Evolutionary conservation across 2,113 vertebrate genomes (phyloP).

Genomic region (Centropus unirufus): DNA sequence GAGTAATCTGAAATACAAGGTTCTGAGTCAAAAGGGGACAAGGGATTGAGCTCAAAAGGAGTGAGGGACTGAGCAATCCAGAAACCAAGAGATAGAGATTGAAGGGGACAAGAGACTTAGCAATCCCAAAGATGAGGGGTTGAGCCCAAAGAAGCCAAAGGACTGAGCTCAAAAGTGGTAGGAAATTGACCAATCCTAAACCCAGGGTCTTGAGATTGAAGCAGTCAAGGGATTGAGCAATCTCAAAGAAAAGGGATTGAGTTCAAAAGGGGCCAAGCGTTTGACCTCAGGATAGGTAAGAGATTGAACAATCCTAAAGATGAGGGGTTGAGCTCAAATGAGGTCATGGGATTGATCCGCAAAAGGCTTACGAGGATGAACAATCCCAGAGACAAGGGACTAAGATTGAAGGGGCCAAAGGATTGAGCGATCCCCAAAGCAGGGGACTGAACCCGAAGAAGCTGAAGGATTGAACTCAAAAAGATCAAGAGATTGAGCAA

Average conservation of each 20-base stretch:
- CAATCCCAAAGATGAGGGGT: too few species aligned
- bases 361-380: neutral
- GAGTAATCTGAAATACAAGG: neutral
- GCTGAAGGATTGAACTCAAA: neutral
- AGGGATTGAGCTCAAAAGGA: neutral
- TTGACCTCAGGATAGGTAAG: neutral
- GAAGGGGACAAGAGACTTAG: neutral
- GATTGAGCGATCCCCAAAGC: too few species aligned
- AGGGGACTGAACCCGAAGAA: neutral
- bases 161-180: neutral
- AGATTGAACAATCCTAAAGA: accelerated
- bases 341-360: neutral
- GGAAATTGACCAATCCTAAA: neutral
- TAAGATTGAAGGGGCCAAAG: neutral
- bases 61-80: neutral
- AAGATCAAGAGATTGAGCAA: neutral
- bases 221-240: neutral
- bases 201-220: accelerated
- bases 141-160: neutral
- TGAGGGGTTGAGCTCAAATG: neutral
- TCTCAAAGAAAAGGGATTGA: neutral
- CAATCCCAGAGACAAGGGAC: accelerated
- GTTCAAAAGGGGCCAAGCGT: too few species aligned
- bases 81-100: accelerated
- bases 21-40: neutral